A percentile compares a stretch with the other conserved stretches of the same genome.
These are phyloP conservation scores for Forbesichthys papilliferus DNA, from an alignment of 2,113 vertebrate genomes.

Conservation along the genomic window DNA sequence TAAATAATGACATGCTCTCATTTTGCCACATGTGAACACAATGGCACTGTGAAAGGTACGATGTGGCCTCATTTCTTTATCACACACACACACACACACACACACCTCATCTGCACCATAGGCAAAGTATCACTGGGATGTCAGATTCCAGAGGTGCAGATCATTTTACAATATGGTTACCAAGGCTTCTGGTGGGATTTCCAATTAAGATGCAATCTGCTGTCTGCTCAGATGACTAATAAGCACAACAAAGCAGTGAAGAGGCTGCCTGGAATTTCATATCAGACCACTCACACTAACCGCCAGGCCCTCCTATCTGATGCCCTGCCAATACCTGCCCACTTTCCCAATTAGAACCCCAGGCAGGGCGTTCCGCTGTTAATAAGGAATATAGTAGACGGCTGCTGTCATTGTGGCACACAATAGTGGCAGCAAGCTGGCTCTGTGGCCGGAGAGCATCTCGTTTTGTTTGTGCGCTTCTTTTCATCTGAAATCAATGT, in stretches of 20 bases:
- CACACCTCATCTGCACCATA: constrained; percentile 14
- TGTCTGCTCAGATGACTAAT: constrained; percentile 76
- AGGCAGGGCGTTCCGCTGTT: constrained; percentile 57
- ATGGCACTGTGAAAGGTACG: not conserved
- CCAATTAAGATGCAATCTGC: constrained; percentile 79
- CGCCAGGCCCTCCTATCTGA: constrained; percentile 66
- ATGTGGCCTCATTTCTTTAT: not conserved
- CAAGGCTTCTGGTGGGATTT: constrained; percentile 71
- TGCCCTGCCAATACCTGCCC: constrained; percentile 68
- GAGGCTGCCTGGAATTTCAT: constrained; percentile 71
- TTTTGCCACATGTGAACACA: not conserved
- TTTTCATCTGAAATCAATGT: constrained; percentile 54
- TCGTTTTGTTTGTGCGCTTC: constrained; percentile 44
- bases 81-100: not conserved
- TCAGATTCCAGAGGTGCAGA: constrained; percentile 51
- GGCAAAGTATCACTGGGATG: constrained; percentile 15
- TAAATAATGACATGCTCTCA: constrained; percentile 1
- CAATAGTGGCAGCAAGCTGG: constrained; percentile 39
- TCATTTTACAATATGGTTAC: constrained; percentile 68
- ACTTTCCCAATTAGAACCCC: constrained; percentile 63
- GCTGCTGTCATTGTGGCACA: constrained; percentile 42
- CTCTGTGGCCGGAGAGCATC: constrained; percentile 41
- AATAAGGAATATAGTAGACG: constrained; percentile 59
- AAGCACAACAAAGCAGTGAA: constrained; percentile 73
- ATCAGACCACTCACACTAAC: constrained; percentile 74